A percentile compares a stretch with the other conserved stretches of the same genome.
phyloP scores from a whole-genome alignment of 2,113 vertebrate genomes.

The Bambusicola thoracicus region DNA sequence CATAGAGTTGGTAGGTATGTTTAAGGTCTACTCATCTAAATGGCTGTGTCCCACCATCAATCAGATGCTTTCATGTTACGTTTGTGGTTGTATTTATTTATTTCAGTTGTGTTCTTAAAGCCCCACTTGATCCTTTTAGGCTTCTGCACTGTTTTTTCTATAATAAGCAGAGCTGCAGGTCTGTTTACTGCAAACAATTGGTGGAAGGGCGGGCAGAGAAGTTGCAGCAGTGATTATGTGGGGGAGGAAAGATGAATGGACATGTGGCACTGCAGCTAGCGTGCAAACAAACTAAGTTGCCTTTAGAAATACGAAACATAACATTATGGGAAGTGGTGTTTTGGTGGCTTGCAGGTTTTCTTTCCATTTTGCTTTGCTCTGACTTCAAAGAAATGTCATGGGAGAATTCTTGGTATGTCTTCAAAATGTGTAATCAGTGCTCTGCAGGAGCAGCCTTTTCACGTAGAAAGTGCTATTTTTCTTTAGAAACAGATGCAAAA shows the following conservation, averaged over 20 bases:
- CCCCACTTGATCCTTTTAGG: not conserved
- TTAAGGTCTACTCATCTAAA: not conserved
- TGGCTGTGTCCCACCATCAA: not conserved
- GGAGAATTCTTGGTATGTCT: not conserved
- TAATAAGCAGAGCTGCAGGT: not conserved
- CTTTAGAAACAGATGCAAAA: not conserved
- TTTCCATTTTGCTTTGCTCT: not conserved
- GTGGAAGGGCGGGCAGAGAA: not conserved
- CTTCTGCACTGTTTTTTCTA: not conserved
- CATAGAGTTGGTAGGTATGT: not conserved
- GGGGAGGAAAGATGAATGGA: not conserved
- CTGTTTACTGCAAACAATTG: not conserved
- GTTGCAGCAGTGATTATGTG: accelerated
- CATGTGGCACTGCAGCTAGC: not conserved
- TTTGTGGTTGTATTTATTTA: not conserved
- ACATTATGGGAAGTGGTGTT: not conserved
- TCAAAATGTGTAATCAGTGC: not conserved
- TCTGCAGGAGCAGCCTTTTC: not conserved
- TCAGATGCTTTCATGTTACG: not conserved
- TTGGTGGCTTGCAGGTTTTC: not conserved
- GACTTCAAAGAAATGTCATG: not conserved
- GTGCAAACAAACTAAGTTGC: not conserved
- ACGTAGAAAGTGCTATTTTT: not conserved
- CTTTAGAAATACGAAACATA: not conserved
- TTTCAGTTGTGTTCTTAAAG: not conserved